These are phyloP conservation scores for Urocitellus parryii DNA, from an alignment of 2,113 vertebrate species.

Conservation along the genomic window DNA sequence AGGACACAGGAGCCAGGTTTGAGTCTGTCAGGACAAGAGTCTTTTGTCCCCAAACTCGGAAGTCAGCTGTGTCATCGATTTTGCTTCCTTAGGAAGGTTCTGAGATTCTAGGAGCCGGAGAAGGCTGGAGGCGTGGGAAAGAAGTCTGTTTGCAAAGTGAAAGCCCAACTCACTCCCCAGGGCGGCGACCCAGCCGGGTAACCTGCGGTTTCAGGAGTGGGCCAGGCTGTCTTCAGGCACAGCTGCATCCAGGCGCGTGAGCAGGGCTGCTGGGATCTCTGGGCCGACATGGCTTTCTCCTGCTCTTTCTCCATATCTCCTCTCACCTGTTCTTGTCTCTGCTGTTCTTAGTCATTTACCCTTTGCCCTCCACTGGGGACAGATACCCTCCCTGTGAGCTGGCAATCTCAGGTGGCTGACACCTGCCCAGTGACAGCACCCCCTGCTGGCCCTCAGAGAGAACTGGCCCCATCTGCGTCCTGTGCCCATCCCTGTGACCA, in stretches of 20 bases:
- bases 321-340: background rate
- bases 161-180: background rate
- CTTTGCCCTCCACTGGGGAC: background rate
- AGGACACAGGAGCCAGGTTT: background rate
- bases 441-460: constrained; percentile 37
- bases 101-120: background rate
- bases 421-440: constrained; percentile 28
- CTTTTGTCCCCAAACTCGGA: constrained; percentile 38
- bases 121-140: background rate
- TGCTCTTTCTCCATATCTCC: background rate
- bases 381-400: background rate
- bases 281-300: background rate
- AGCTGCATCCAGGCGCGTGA: constrained; percentile 6
- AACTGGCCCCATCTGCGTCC: background rate
- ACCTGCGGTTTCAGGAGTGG: background rate
- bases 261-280: background rate
- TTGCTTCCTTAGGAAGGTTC: constrained; percentile 38
- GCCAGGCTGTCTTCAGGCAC: fast-evolving
- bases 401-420: background rate
- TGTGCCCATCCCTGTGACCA: fast-evolving
- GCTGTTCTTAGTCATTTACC: background rate
- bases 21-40: background rate
- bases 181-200: fast-evolving
- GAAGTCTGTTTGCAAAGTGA: background rate
- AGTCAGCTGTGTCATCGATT: background rate